These are phyloP conservation scores for Pseudochirops cupreus DNA, from an alignment of 2,797 vertebrate genomes.

Conservation along the genomic window DNA sequence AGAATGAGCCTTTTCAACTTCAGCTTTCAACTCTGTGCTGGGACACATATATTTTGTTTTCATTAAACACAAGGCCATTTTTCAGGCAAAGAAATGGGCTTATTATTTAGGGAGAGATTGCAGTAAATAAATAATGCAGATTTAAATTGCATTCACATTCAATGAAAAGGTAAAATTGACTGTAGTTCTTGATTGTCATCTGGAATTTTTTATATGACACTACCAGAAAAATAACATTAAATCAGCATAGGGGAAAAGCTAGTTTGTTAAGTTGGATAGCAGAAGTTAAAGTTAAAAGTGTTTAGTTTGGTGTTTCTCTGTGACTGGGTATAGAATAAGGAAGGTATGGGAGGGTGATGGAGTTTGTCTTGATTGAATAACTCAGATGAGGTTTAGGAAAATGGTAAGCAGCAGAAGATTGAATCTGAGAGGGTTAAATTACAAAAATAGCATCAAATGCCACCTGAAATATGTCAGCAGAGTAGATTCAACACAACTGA, in stretches of 20 bases:
- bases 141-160: slow-evolving; percentile 61
- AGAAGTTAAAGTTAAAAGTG: slow-evolving; percentile 42
- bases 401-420: slow-evolving; percentile 51
- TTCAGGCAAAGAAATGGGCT: slow-evolving; percentile 64
- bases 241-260: slow-evolving; percentile 57
- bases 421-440: not conserved
- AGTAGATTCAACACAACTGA: not conserved
- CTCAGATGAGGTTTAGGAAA: slow-evolving; percentile 14
- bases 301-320: slow-evolving; percentile 36
- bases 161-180: slow-evolving; percentile 55
- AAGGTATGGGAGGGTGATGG: not conserved
- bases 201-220: slow-evolving; percentile 55
- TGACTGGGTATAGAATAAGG: slow-evolving; percentile 26
- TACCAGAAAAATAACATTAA: slow-evolving; percentile 71
- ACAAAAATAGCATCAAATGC: not conserved
- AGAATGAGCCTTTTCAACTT: slow-evolving; percentile 56
- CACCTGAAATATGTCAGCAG: not conserved
- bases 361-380: slow-evolving; percentile 55
- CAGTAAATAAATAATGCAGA: slow-evolving; percentile 62
- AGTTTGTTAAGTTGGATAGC: slow-evolving; percentile 62
- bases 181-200: slow-evolving; percentile 59
- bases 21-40: slow-evolving; percentile 48
- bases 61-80: slow-evolving; percentile 64
- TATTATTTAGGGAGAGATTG: slow-evolving; percentile 69
- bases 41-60: slow-evolving; percentile 68